Base-by-base conservation (phyloP, 2,797 vertebrate species). In the Hoplostethus atlanticus region DNA sequence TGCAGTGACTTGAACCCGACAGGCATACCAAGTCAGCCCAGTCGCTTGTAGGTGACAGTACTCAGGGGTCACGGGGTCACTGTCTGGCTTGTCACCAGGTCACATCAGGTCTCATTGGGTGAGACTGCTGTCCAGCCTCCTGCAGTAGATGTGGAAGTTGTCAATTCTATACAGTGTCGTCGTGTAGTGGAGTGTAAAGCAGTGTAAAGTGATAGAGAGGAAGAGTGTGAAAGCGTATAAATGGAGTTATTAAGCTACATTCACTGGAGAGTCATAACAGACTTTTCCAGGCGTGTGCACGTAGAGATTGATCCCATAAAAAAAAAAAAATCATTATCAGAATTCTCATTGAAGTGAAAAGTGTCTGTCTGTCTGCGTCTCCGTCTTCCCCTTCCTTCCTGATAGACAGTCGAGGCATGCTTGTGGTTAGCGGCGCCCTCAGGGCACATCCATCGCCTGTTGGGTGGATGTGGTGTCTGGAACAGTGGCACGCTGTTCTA, bases 401-500 rank as follows among this genome's bases (percentile, higher is more conserved):
- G 58, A 9, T 5, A 71, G 57, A 78, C 80, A 7, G 71, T 66
- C 65, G 40, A 25, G 40, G 59, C 73, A 64, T 55, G 77, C 73
- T n/a, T 84, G 83, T 65, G 80, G 84, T 84, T 84, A 62, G 54
- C 47, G 4, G 3, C 57, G 52, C 63, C 80, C 76, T 75, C 40
- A 12, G 66, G 84, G 68, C 64, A 34, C 71, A 67, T 73, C 79
- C 73, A 69, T 77, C 17, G 52, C 76, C 84, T 63, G 56, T 66
- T 83, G 71, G 67, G 63, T 67, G 68, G 64, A 81, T 65, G 68
- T 50, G 34, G n/a, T 63, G 73, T 67, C 81, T 65, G 76, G 71
- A 79, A 78, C 57, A 51, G 76, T 62, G 40, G 80, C 79, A 80
- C 77, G 70, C 73, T 83, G 66, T 53, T 57, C 68, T 75, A 81